Conservation (phyloP, 2,113 vertebrate genomes). For the Colius striatus region DNA sequence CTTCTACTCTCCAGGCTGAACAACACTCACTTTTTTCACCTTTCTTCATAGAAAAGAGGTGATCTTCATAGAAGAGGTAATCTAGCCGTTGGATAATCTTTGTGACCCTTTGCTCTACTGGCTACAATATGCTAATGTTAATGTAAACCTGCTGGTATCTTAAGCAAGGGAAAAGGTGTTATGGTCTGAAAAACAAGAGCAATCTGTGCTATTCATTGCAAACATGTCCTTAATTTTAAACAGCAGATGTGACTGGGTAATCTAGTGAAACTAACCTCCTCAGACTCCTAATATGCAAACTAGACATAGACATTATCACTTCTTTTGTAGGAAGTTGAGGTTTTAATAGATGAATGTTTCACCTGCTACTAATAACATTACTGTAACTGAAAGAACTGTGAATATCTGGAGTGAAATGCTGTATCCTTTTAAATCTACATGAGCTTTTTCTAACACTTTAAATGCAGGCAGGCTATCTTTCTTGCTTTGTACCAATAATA, state of each 20-base stretch:
- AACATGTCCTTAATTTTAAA: background rate
- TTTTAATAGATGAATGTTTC: background rate
- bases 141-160: background rate
- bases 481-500: background rate
- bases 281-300: background rate
- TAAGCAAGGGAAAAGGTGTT: background rate
- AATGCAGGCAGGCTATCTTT: background rate
- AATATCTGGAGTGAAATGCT: background rate
- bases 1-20: no score
- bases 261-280: background rate
- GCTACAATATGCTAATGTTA: no score
- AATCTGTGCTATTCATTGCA: background rate
- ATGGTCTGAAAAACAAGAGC: background rate
- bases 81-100: no score
- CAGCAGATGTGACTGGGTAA: rapidly evolving
- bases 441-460: background rate
- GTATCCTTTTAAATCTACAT: background rate
- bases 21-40: no score
- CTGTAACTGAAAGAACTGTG: background rate
- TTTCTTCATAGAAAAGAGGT: no score
- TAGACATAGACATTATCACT: background rate
- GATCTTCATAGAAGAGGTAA: no score
- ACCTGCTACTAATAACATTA: background rate
- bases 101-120: no score
- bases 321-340: background rate